Evolutionary conservation across 2,888 invertebrate species (phyloP).

Genomic region (Lobophora halterata): DNA sequence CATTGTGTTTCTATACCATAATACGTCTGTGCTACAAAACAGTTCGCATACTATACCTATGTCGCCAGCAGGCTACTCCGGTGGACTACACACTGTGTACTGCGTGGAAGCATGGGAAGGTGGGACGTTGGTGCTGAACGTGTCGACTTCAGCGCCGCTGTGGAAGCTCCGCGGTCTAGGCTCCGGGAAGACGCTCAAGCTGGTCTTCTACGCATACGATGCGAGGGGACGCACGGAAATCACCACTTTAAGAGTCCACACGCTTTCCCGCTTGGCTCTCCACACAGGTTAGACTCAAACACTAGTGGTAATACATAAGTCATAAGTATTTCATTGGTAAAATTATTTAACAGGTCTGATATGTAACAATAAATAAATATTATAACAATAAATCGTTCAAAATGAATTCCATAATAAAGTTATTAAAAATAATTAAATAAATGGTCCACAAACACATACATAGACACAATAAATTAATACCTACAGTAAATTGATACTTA

Average conservation of each 20-base stretch:
- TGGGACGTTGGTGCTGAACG: slow-evolving; percentile 83
- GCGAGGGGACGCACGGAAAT: slow-evolving; percentile 90
- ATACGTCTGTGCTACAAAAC: too few species aligned
- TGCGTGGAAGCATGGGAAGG: slow-evolving; percentile 86
- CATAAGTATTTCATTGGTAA: too few species aligned
- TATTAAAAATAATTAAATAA: too few species aligned
- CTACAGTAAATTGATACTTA: too few species aligned
- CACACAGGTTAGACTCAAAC: slow-evolving; percentile 57
- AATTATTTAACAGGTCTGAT: too few species aligned
- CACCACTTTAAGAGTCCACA: slow-evolving; percentile 68
- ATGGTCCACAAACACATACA: too few species aligned
- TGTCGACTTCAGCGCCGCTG: slow-evolving; percentile 85
- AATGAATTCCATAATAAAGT: too few species aligned
- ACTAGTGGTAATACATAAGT: not conserved
- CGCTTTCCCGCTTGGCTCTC: slow-evolving; percentile 60
- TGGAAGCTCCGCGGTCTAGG: slow-evolving; percentile 90
- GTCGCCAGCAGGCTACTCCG: slow-evolving; percentile 83
- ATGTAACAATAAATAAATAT: too few species aligned
- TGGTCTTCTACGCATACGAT: slow-evolving; percentile 91
- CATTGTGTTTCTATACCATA: too few species aligned
- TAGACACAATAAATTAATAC: too few species aligned
- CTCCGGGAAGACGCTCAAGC: slow-evolving; percentile 88
- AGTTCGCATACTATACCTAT: too few species aligned
- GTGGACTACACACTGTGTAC: slow-evolving; percentile 88
- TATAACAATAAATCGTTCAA: too few species aligned